Conservation (phyloP, 1,140 invertebrate genomes). For the Conus ventricosus region DNA sequence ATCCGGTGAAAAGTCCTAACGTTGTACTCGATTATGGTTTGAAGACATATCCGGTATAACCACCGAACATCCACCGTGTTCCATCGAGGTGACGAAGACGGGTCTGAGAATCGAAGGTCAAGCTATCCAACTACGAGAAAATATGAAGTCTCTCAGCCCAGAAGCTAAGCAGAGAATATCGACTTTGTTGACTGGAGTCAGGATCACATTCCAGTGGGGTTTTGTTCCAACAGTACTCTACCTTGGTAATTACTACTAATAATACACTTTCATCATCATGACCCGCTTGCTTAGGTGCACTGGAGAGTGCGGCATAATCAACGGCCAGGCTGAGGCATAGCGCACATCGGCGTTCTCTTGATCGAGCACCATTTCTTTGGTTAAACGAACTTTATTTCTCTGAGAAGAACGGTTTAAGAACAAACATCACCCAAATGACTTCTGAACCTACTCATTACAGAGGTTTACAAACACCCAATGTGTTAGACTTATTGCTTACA, state of each 20-base stretch:
- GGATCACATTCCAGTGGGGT: slow-evolving; percentile 42
- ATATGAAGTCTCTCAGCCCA: slow-evolving; percentile 31
- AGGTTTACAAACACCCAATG: no score
- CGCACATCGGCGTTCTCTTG: background rate
- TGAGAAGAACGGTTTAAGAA: no score
- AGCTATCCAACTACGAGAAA: slow-evolving; percentile 8
- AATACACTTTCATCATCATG: background rate
- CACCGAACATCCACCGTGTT: background rate
- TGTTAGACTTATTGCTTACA: no score
- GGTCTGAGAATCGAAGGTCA: background rate
- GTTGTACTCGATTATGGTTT: background rate
- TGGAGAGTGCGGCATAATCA: no score
- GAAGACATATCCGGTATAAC: background rate
- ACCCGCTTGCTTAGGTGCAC: no score
- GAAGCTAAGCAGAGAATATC: slow-evolving; percentile 41
- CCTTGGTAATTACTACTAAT: slow-evolving; percentile 38
- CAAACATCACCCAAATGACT: no score
- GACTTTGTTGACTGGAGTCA: slow-evolving; percentile 22
- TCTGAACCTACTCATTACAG: no score
- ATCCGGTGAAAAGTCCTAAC: no score
- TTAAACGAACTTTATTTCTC: background rate
- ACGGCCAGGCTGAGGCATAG: no score
- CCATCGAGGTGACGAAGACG: background rate
- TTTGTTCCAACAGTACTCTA: slow-evolving; percentile 43
- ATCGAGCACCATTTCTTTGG: background rate